These are phyloP conservation scores for Trissolcus japonicus DNA, from an alignment of 2,888 invertebrate species.

Conservation along the genomic window DNA sequence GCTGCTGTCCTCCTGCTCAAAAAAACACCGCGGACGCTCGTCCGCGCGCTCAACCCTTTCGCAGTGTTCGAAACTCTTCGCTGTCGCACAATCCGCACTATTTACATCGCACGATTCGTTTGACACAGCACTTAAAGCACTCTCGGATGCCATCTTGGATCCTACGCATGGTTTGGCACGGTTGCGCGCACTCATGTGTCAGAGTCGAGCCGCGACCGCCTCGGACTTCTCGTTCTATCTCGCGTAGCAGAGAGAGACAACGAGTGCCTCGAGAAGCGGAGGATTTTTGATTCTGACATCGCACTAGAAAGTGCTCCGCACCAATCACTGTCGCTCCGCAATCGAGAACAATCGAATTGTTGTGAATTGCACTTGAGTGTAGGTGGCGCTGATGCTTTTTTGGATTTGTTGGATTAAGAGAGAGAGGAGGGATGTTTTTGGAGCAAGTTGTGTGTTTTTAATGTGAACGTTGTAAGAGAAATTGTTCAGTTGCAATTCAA, in stretches of 20 bases:
- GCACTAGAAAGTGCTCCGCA: no score
- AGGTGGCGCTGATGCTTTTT: no score
- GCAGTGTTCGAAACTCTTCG: conserved; percentile 22
- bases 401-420: no score
- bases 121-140: conserved; percentile 74
- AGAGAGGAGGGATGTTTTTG: no score
- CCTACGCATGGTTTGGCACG: conserved; percentile 43
- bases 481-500: no score
- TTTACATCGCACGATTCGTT: conserved; percentile 74
- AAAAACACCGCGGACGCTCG: neutral
- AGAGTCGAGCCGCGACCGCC: neutral
- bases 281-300: no score
- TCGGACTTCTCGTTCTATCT: neutral
- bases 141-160: conserved; percentile 77
- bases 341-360: no score
- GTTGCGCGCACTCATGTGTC: conserved; percentile 5
- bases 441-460: no score
- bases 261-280: neutral
- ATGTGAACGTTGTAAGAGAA: no score
- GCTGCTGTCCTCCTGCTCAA: neutral
- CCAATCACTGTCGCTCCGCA: no score
- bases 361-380: no score
- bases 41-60: neutral
- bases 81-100: conserved; percentile 62
- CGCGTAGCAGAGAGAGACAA: neutral